Conservation (phyloP, 2,797 vertebrate genomes). For the Gymnoscopelus microlampas region DNA sequence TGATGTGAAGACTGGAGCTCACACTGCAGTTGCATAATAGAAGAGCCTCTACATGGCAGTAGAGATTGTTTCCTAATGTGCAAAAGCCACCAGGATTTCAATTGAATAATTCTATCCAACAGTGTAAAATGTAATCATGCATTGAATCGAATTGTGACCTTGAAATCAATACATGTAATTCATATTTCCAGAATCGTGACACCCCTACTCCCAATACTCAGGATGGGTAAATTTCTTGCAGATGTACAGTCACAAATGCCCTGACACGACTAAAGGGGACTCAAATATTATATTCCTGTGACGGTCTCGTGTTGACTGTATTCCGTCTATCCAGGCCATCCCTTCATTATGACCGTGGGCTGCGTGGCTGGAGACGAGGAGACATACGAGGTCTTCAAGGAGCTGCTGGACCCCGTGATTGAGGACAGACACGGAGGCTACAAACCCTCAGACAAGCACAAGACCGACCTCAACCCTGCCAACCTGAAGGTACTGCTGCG, state of each 20-base stretch:
- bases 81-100: too few relatives aligned
- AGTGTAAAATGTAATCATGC: too few relatives aligned
- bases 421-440: conserved; percentile 94
- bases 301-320: background rate
- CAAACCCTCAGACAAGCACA: conserved; percentile 95
- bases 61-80: too few relatives aligned
- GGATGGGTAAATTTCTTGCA: background rate
- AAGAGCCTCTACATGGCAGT: too few relatives aligned
- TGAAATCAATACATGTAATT: background rate
- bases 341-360: conserved; percentile 96
- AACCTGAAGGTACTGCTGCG: conserved; percentile 89
- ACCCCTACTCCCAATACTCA: background rate
- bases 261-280: background rate
- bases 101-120: too few relatives aligned
- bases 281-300: background rate
- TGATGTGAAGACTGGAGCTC: too few relatives aligned
- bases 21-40: too few relatives aligned
- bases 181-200: background rate
- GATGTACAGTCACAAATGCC: background rate
- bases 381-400: conserved; percentile 90
- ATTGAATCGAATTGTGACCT: background rate
- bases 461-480: conserved; percentile 89
- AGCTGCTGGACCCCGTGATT: conserved; percentile 91
- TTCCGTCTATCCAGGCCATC: conserved; percentile 84
- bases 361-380: conserved; percentile 95